Percentiles rank a stretch among this genome's conserved stretches.
Conservation (phyloP, 2,888 invertebrate species). For the Eupithecia subumbrata region DNA sequence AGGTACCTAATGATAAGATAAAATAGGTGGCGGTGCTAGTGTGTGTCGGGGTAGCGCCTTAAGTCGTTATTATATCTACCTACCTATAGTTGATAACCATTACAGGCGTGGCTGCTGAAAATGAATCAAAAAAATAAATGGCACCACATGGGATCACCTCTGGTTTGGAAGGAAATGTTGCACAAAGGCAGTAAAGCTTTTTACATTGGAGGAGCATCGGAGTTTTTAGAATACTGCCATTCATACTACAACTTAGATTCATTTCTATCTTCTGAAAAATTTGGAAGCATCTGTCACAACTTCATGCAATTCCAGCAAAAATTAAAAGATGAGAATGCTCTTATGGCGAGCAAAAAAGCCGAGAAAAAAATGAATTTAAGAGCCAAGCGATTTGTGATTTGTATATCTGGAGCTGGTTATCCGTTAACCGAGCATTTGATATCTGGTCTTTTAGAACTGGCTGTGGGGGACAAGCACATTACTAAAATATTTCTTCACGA, state of each 20-base stretch:
- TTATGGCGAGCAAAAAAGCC: constrained; percentile 14
- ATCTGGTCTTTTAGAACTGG: constrained; percentile 65
- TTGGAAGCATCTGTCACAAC: constrained; percentile 59
- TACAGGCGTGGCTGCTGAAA: constrained; percentile 77
- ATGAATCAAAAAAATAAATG: constrained; percentile 81
- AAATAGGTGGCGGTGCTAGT: too few species aligned
- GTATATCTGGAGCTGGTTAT: constrained; percentile 68
- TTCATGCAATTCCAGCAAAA: constrained; percentile 62
- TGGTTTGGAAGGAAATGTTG: constrained; percentile 86
- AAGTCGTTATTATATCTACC: too few species aligned
- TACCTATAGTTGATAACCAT: constrained; percentile 31
- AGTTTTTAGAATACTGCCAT: constrained; percentile 86
- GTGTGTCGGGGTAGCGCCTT: too few species aligned
- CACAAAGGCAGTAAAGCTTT: constrained; percentile 80
- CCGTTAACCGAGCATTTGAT: constrained; percentile 66
- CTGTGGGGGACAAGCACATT: constrained; percentile 53
- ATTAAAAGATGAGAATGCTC: constrained; percentile 43
- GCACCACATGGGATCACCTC: constrained; percentile 81
- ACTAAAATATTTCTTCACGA: constrained; percentile 71
- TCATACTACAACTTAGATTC: constrained; percentile 82
- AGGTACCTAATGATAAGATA: too few species aligned
- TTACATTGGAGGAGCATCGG: constrained; percentile 84
- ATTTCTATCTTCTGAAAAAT: constrained; percentile 61
- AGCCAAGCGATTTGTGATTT: constrained; percentile 51
- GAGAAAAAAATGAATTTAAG: constrained; percentile 10